Evolutionary conservation across 2,888 invertebrate species (phyloP).

Genomic region (Caenorhabditis uteleia): DNA sequence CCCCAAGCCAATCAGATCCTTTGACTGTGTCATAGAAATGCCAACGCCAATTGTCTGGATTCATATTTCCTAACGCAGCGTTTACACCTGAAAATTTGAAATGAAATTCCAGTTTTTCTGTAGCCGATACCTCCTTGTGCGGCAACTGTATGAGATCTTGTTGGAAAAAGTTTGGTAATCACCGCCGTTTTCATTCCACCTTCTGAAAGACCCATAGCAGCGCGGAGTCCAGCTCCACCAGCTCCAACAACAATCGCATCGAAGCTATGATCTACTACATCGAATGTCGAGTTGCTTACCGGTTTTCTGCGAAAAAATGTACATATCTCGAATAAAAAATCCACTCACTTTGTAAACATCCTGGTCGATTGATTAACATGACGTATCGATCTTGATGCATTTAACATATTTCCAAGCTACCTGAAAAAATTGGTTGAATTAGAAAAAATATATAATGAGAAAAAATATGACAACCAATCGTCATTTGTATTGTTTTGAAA

Average conservation of each 20-base stretch:
- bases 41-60: constrained; percentile 92
- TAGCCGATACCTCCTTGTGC: constrained; percentile 83
- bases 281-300: constrained; percentile 16
- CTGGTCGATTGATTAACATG: constrained; percentile 24
- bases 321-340: no score
- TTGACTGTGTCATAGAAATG: constrained; percentile 80
- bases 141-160: constrained; percentile 92
- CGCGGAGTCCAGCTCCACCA: constrained; percentile 91
- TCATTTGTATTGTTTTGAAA: no score
- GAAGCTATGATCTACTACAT: constrained; percentile 72
- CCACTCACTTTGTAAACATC: constrained; percentile 24
- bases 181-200: constrained; percentile 97
- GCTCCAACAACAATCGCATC: constrained; percentile 99
- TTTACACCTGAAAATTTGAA: constrained; percentile 79
- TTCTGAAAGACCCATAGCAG: constrained; percentile 93
- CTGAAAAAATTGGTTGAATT: constrained; percentile 6
- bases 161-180: constrained; percentile 95
- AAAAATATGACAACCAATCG: no score
- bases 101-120: no score
- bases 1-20: constrained; percentile 95
- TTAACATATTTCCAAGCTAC: constrained; percentile 12
- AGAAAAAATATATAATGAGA: constrained; percentile 1
- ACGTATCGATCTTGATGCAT: constrained; percentile 16
- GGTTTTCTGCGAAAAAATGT: constrained; percentile 17
- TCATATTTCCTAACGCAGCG: constrained; percentile 93